Evolutionary conservation across 1,140 invertebrate species (phyloP).

Genomic region (Bombus terrestris): DNA sequence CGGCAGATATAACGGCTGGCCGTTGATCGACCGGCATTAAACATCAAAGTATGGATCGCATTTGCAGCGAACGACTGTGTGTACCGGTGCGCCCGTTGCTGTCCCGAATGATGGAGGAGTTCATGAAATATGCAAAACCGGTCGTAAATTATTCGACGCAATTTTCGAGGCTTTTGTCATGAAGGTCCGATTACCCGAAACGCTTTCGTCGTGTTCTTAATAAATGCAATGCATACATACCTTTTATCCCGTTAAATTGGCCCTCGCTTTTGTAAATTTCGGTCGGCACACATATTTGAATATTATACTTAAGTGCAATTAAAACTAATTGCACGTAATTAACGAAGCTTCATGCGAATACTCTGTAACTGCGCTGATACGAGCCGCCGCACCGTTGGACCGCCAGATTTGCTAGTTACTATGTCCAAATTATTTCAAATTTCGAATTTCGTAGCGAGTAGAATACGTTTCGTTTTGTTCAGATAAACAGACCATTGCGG

Average conservation of each 20-base stretch:
- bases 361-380: background rate
- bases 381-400: background rate
- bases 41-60: constrained; percentile 37
- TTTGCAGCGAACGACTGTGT: background rate
- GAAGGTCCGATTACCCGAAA: background rate
- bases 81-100: background rate
- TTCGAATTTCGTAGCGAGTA: too few relatives aligned
- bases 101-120: background rate
- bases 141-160: constrained; percentile 43
- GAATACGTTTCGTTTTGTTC: background rate
- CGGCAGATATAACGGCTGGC: background rate
- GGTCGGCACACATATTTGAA: background rate
- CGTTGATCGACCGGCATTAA: constrained; percentile 23
- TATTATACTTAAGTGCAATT: constrained; percentile 12
- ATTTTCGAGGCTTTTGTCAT: constrained; percentile 27
- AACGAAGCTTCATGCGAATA: background rate
- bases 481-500: background rate
- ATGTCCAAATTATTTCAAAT: background rate
- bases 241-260: background rate
- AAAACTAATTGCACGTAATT: background rate
- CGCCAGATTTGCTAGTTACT: background rate
- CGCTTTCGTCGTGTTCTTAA: constrained; percentile 20
- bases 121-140: constrained; percentile 42
- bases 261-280: background rate
- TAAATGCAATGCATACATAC: background rate